phyloP scores from a whole-genome alignment of 2,113 vertebrate genomes.

The Corynorhinus townsendii region DNA sequence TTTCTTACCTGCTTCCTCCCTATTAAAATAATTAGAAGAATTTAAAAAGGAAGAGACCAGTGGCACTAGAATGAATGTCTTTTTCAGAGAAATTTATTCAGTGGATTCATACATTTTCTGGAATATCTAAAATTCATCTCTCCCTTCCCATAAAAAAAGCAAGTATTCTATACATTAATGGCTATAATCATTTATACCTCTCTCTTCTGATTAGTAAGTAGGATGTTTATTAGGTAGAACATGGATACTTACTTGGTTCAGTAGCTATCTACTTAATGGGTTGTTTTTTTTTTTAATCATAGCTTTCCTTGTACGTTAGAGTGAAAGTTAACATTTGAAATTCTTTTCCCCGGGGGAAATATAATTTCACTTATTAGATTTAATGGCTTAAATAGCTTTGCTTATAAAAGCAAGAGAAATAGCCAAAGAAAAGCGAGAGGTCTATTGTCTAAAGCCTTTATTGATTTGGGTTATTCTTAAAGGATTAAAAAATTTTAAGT shows the following conservation, averaged over 20 bases:
- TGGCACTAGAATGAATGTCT: neutral
- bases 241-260: neutral
- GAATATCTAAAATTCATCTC: neutral
- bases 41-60: neutral
- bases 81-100: slow-evolving; percentile 23
- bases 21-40: slow-evolving; percentile 30
- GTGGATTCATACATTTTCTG: neutral
- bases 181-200: neutral
- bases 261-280: neutral
- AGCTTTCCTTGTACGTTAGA: neutral
- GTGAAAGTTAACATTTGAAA: slow-evolving; percentile 11
- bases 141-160: neutral
- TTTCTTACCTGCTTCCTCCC: neutral
- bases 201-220: slow-evolving; percentile 4
- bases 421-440: neutral
- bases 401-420: neutral
- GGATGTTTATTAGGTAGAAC: neutral
- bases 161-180: neutral
- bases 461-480: neutral
- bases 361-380: neutral
- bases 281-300: neutral
- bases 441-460: neutral
- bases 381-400: neutral
- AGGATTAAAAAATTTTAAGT: slow-evolving; percentile 4
- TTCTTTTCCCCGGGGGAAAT: neutral